These are phyloP conservation scores for Arothron firmamentum DNA, from an alignment of 2,113 vertebrate genomes.

Conservation along the genomic window DNA sequence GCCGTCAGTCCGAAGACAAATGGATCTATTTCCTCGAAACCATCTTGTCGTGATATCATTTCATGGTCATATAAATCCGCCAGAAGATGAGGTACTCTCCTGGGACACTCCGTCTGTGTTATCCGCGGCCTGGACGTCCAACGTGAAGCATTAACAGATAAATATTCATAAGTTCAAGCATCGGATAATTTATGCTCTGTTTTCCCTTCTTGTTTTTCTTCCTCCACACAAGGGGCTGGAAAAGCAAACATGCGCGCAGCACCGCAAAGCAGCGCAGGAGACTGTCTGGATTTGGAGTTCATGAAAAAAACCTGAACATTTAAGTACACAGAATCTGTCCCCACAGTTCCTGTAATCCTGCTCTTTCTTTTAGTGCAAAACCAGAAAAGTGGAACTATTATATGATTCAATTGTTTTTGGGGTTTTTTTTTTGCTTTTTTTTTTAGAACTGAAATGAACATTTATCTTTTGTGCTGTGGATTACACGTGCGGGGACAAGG, in stretches of 20 bases:
- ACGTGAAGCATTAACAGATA: constrained; percentile 40
- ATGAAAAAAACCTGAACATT: too few relatives aligned
- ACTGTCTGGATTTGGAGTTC: constrained; percentile 15
- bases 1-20: constrained; percentile 3
- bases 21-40: constrained; percentile 15
- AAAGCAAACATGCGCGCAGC: constrained; percentile 33
- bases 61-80: constrained; percentile 26
- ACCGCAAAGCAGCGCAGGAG: constrained; percentile 4
- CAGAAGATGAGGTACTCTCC: constrained; percentile 27
- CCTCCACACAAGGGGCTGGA: constrained; percentile 24
- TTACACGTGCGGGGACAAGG: not conserved
- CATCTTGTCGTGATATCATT: constrained; percentile 30
- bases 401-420: not conserved
- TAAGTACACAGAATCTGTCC: too few relatives aligned
- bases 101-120: not conserved
- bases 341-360: too few relatives aligned
- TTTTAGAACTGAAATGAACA: constrained; percentile 17
- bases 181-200: constrained; percentile 49
- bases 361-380: too few relatives aligned
- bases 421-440: too few relatives aligned
- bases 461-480: constrained; percentile 22
- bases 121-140: constrained; percentile 19
- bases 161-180: constrained; percentile 36
- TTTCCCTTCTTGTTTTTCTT: constrained; percentile 37
- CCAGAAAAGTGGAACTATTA: constrained; percentile 19